These are phyloP conservation scores for Entomobrya multifasciata DNA, from an alignment of 2,888 invertebrate species.

Conservation along the genomic window DNA sequence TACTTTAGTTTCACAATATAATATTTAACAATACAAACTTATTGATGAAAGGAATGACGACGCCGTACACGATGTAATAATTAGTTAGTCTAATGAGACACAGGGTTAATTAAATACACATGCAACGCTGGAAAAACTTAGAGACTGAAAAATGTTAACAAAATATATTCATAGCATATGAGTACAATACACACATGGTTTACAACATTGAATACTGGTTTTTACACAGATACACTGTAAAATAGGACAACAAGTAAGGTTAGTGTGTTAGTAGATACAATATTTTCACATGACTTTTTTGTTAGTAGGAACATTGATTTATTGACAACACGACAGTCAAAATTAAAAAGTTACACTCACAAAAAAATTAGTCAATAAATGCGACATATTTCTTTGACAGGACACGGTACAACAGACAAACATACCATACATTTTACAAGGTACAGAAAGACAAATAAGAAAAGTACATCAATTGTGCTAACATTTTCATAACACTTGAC, in stretches of 20 bases:
- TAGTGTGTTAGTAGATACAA: neutral
- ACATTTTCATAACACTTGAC: too few species aligned
- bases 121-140: neutral
- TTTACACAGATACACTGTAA: neutral
- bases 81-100: too few species aligned
- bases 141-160: neutral
- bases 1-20: too few species aligned
- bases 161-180: neutral
- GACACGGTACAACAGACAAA: too few species aligned
- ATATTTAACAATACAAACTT: too few species aligned
- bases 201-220: slow-evolving; percentile 14
- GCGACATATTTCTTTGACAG: too few species aligned
- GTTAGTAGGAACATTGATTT: slow-evolving; percentile 2
- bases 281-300: neutral
- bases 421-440: too few species aligned
- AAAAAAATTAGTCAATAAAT: neutral
- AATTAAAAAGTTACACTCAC: neutral
- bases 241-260: neutral
- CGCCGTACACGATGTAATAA: too few species aligned
- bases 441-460: too few species aligned
- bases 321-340: neutral
- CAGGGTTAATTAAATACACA: too few species aligned
- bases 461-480: too few species aligned
- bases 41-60: too few species aligned
- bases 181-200: neutral